Evolutionary conservation across 1,140 invertebrate species (phyloP).

Genomic region (Calosoma granatense): DNA sequence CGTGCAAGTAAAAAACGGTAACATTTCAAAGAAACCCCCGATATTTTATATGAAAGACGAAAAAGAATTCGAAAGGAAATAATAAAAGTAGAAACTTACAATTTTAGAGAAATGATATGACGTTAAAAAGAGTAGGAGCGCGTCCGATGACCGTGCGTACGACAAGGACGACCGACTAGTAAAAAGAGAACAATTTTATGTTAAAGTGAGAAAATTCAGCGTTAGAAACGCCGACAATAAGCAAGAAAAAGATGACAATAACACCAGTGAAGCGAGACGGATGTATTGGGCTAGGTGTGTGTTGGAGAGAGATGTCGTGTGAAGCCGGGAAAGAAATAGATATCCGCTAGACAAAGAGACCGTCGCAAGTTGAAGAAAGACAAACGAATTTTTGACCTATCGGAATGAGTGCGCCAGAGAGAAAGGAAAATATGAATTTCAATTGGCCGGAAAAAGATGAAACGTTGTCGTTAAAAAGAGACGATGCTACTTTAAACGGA

Average conservation of each 20-base stretch:
- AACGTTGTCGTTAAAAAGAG: conserved; percentile 9
- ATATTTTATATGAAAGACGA: conserved; percentile 12
- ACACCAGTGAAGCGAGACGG: background rate
- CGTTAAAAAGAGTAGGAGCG: conserved; percentile 16
- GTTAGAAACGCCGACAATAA: conserved; percentile 9
- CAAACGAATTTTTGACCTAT: conserved; percentile 6
- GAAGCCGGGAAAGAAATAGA: conserved; percentile 5
- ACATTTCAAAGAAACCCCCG: conserved; percentile 13
- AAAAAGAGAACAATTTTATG: conserved; percentile 28
- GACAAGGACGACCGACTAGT: conserved; percentile 5
- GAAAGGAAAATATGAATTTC: conserved; percentile 9
- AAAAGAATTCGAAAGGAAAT: conserved; percentile 4
- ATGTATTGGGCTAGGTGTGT: background rate
- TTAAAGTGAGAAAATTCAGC: conserved; percentile 27
- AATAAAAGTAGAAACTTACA: conserved; percentile 11
- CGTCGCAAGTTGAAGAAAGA: conserved; percentile 6
- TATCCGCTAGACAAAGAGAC: conserved; percentile 4
- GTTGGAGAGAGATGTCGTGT: background rate
- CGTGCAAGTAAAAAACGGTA: background rate
- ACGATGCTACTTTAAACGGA: conserved; percentile 7
- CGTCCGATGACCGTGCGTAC: conserved; percentile 3
- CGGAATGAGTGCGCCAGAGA: conserved; percentile 6
- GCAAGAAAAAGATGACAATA: conserved; percentile 12
- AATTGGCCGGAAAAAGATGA: conserved; percentile 8
- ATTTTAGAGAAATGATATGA: conserved; percentile 9